Evolutionary conservation across 2,113 vertebrate genomes (phyloP), one percentile per base, ranked within the genome.

Genomic region (Eurystomus gularis): DNA sequence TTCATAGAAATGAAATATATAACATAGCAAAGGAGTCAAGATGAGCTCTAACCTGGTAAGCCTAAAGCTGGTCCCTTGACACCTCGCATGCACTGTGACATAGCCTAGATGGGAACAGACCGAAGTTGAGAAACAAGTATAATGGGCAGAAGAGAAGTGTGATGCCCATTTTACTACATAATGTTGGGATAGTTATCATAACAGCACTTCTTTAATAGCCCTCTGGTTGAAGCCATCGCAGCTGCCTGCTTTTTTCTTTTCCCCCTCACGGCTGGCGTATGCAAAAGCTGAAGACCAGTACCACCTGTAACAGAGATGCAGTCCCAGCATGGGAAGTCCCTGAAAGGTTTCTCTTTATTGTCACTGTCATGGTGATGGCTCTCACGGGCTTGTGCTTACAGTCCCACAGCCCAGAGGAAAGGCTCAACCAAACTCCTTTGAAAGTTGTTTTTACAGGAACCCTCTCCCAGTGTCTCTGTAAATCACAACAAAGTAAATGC

Each of bases 21-120:
- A 55, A 66, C 31, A 48, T 3, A 37, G 42, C 52, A 86, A 85
- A 93, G 77, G 37, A 54, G 39, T 35, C 16, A 46, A 78, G 54
- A 55, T 46, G 68, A 48, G 35, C n/a, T 42, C 8, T 39, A 73
- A 77, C 39, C 31, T 52, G n/a, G 39, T 18, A 24, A 82, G 28
- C n/a, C 31, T 71, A 35, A 57, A 61, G 82, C 69, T 13, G 37
- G 44, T 71, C 48, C 39, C 11, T 4, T 72, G 49, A 86, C 39
- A 73, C 11, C 7, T 42, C 57, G 54, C 61, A 26, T 0, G 0
- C 5, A 46, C 18, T 3, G 13, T 52, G 70, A 75, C 54, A 80
- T 4, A 5, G n/a, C 13, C 42, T 72, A 54, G n/a, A 28, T 0
- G 4, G 60, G 37, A 66, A 60, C 29, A 58, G 46, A 39, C 18